phyloP scores from a whole-genome alignment of 2,113 vertebrate genomes.

The Anarrhichthys ocellatus region DNA sequence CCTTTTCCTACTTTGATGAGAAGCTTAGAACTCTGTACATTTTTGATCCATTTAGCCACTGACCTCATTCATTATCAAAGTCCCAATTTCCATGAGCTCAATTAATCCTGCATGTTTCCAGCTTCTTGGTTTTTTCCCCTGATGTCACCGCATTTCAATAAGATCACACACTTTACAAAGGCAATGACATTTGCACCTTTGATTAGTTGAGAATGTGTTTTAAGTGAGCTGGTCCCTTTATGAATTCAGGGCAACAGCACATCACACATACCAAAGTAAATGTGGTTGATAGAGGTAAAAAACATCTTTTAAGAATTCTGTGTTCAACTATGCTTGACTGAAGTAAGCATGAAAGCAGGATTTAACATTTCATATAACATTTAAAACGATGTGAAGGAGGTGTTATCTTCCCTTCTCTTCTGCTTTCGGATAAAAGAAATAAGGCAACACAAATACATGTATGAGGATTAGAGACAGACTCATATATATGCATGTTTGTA shows the following conservation, averaged over 20 bases:
- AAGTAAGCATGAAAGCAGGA: constrained; percentile 20
- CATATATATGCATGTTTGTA: neutral
- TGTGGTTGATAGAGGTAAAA: constrained; percentile 1
- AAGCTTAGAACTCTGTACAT: neutral
- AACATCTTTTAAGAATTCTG: neutral
- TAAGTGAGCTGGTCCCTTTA: neutral
- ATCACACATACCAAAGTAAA: constrained; percentile 20
- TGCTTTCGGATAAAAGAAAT: constrained; percentile 22
- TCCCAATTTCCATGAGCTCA: neutral
- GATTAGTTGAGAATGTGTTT: constrained; percentile 19
- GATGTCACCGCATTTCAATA: constrained; percentile 34
- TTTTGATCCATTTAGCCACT: constrained; percentile 4
- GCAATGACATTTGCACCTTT: constrained; percentile 34
- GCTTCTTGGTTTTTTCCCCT: neutral
- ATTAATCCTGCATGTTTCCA: constrained; percentile 7
- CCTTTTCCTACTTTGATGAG: neutral
- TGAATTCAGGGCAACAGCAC: neutral
- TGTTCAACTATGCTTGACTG: neutral
- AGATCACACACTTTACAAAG: neutral
- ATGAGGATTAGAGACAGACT: constrained; percentile 36
- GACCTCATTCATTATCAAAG: constrained; percentile 6
- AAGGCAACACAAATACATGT: constrained; percentile 42
- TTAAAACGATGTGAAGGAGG: constrained; percentile 6
- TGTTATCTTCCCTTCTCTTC: constrained; percentile 20
- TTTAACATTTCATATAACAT: neutral